phyloP scores from a whole-genome alignment of 1,140 invertebrate species.

The Atta colombica region DNA sequence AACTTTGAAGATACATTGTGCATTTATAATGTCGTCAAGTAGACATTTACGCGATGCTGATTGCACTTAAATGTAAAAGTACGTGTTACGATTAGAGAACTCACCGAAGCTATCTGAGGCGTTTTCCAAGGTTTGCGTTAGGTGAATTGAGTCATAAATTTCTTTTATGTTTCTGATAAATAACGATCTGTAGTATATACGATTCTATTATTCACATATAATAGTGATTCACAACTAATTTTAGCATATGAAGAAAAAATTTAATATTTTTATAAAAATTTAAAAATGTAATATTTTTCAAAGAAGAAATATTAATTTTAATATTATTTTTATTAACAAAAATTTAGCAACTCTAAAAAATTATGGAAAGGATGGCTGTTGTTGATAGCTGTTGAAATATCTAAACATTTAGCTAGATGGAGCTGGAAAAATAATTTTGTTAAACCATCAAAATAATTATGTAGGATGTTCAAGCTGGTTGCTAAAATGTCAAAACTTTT shows the following conservation, averaged over 20 bases:
- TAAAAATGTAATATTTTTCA: background rate
- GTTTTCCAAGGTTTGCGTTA: slow-evolving; percentile 8
- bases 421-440: too few relatives aligned
- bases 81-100: slow-evolving; percentile 33
- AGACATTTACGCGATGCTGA: slow-evolving; percentile 33
- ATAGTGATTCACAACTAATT: slow-evolving; percentile 19
- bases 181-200: background rate
- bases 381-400: too few relatives aligned
- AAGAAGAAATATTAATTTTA: background rate
- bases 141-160: slow-evolving; percentile 33
- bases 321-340: background rate
- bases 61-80: slow-evolving; percentile 23
- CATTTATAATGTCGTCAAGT: slow-evolving; percentile 29
- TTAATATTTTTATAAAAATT: background rate
- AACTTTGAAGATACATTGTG: slow-evolving; percentile 1
- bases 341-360: slow-evolving; percentile 5
- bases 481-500: too few relatives aligned
- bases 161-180: slow-evolving; percentile 29
- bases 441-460: too few relatives aligned
- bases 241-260: background rate
- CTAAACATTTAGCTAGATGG: too few relatives aligned
- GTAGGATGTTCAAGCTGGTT: too few relatives aligned
- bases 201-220: slow-evolving; percentile 28
- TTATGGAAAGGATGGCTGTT: background rate
- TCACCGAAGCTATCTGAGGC: slow-evolving; percentile 23